Percentiles rank a stretch among this genome's conserved stretches.
phyloP scores from a whole-genome alignment of 2,888 invertebrate species.

The Allygus modestus region DNA sequence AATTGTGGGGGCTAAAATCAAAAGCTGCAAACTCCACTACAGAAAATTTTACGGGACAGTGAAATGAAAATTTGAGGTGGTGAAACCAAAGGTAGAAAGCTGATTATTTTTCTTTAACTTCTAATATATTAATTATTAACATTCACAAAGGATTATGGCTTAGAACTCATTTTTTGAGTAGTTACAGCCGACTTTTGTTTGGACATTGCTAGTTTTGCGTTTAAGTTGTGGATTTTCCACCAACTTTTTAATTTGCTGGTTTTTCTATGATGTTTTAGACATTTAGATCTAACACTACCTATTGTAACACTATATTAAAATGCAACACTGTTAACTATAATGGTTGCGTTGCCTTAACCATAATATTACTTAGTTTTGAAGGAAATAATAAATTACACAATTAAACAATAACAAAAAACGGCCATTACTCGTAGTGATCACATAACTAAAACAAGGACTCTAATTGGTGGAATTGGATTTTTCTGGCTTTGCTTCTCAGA shows the following conservation, averaged over 20 bases:
- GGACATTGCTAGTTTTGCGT: too few relatives aligned
- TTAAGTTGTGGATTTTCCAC: conserved; percentile 13
- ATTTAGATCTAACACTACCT: too few relatives aligned
- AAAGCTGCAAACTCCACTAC: conserved; percentile 32
- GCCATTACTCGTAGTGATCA: not conserved
- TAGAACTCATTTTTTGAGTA: not conserved
- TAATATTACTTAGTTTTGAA: too few relatives aligned
- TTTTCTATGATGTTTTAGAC: too few relatives aligned
- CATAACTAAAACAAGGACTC: conserved; percentile 26
- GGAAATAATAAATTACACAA: too few relatives aligned
- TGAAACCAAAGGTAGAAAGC: conserved; percentile 26
- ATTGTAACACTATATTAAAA: too few relatives aligned
- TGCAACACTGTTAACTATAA: too few relatives aligned
- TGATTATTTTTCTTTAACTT: not conserved
- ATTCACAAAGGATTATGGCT: too few relatives aligned
- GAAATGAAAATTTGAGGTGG: conserved; percentile 50
- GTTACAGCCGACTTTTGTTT: too few relatives aligned
- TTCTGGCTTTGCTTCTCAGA: conserved; percentile 53
- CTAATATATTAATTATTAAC: too few relatives aligned
- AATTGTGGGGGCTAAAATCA: conserved; percentile 3
- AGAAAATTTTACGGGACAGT: conserved; percentile 52
- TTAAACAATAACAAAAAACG: too few relatives aligned
- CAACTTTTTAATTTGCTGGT: too few relatives aligned
- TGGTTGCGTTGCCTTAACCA: not conserved
- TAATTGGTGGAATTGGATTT: conserved; percentile 57